phyloP scores from a whole-genome alignment of 2,113 vertebrate species.

The Nothoprocta perdicaria region DNA sequence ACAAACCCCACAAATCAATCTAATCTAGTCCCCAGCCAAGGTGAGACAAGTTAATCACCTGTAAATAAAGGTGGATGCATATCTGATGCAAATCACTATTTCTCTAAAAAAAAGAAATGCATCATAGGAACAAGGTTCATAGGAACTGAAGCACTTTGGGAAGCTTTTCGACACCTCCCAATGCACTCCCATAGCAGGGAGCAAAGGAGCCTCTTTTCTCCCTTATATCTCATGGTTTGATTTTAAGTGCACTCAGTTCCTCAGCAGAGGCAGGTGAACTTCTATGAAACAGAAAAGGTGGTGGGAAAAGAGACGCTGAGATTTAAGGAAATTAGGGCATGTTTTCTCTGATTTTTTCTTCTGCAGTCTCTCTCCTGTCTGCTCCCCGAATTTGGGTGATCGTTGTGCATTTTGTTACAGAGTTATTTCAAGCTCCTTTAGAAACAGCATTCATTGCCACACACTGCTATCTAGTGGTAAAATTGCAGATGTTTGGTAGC shows the following conservation, averaged over 20 bases:
- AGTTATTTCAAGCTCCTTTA: fast-evolving
- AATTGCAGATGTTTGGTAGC: not conserved
- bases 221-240: not conserved
- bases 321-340: not conserved
- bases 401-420: fast-evolving
- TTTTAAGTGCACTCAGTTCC: not conserved
- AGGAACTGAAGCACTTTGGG: not conserved
- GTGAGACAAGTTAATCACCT: not conserved
- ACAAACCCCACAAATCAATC: not conserved
- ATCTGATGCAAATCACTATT: not conserved
- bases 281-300: not conserved
- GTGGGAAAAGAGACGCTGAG: fast-evolving
- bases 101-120: not conserved
- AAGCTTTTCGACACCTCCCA: not conserved
- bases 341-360: not conserved
- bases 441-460: not conserved
- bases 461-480: slow-evolving; percentile 60
- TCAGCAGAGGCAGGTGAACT: not conserved
- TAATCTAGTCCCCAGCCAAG: not conserved
- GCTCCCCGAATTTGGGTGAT: too few species aligned
- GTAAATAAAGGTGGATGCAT: slow-evolving; percentile 9
- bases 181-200: not conserved
- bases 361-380: not conserved
- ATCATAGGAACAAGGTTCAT: not conserved
- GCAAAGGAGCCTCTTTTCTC: not conserved